Evolutionary conservation across 2,797 vertebrate species (phyloP).

Genomic region (Mico argentatus): DNA sequence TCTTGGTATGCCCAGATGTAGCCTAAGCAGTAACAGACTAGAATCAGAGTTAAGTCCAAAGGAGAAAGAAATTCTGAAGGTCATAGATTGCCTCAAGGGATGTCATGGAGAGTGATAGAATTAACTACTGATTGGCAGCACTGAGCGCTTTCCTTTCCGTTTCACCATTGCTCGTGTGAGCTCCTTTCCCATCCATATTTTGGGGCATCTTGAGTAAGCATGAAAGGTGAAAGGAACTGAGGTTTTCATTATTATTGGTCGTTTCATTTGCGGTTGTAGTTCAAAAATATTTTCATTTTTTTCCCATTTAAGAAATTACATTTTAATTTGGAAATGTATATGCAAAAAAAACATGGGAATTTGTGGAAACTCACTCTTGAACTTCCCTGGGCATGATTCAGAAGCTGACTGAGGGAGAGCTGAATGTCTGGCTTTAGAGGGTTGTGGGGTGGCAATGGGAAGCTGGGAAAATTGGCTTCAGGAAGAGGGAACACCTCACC

Average conservation of each 20-base stretch:
- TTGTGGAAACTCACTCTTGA: conserved; percentile 53
- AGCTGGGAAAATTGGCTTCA: conserved; percentile 72
- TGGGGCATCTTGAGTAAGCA: neutral
- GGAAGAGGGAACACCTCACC: conserved; percentile 79
- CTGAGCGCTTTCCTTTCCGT: neutral
- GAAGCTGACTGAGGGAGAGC: conserved; percentile 67
- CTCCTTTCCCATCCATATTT: neutral
- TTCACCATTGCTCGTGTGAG: neutral
- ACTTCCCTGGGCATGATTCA: conserved; percentile 78
- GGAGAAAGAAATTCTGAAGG: conserved; percentile 1
- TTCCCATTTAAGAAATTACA: neutral
- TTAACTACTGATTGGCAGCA: neutral
- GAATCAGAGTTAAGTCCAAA: neutral
- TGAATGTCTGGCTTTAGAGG: neutral
- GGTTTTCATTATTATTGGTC: neutral
- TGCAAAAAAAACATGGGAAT: conserved; percentile 81
- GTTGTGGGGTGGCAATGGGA: neutral
- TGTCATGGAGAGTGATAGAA: neutral
- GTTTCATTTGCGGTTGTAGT: conserved; percentile 34
- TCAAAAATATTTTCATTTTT: neutral
- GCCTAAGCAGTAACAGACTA: no score
- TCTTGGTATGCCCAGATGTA: neutral
- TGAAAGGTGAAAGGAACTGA: neutral
- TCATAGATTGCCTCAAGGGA: neutral
- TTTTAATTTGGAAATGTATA: neutral